Evolutionary conservation across 2,888 invertebrate species (phyloP), one percentile per base, ranked within the genome.

Genomic region (Perdita meconis): DNA sequence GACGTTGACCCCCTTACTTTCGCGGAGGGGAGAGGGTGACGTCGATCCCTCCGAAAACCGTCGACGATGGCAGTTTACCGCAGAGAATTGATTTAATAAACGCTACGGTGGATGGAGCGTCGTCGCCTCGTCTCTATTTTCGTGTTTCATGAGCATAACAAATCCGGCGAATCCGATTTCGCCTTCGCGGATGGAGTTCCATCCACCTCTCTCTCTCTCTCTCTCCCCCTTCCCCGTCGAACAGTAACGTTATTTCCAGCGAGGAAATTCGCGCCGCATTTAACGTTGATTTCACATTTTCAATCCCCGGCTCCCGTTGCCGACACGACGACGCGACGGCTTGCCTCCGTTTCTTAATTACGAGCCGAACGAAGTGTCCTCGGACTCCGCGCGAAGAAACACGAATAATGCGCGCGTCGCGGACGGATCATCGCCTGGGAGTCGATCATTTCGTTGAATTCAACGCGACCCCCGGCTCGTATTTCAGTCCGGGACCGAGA

Each of bases 381-480:
- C 51, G 30, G 1, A 55, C n/a, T 34, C 19, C 16, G 12, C 26
- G 3, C 36, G 19, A 56, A 67, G 44, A 70, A 70, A 65, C 66
- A 71, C 61, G 75, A 53, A 72, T 67, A 42, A 30, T 30, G 6
- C 30, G 30, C 13, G 78, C 67, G 47, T 2, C 13, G 78, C 67
- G 47, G 70, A 53, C 56, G 68, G 34, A 65, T 68, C 76, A 85
- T 83, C 76, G 72, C 51, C 60, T 16, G 38, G 72, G 57, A 75
- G 81, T 83, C 83, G 79, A 84, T 83, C 81, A 73, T 77, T 73
- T 51, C 42, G 47, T 67, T 64, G 77, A 83, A 77, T 81, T 73
- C 78, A 69, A 66, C 67, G 72, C 77, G n/a, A 72, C 81, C 81
- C 78, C 61, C 73, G 63, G 75, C 64, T 75, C 68, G 64, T 78